These are phyloP conservation scores for Drosophila santomea DNA, from an alignment of 1,140 invertebrate genomes.

Conservation along the genomic window DNA sequence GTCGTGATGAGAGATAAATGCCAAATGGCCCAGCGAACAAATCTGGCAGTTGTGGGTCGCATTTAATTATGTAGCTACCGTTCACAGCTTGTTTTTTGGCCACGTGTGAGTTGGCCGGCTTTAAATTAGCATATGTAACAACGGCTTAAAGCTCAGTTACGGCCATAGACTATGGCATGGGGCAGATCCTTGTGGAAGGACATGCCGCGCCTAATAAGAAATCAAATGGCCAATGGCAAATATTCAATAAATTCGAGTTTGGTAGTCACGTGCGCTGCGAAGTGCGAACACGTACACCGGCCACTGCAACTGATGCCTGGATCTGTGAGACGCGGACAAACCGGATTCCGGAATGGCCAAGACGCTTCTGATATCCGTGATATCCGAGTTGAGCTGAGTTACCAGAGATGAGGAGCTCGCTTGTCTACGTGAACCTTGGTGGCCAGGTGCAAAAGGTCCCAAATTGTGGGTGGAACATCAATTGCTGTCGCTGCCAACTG, in stretches of 20 bases:
- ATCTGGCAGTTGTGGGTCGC: conserved; percentile 12
- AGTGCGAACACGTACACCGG: conserved; percentile 77
- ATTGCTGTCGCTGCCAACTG: conserved; percentile 74
- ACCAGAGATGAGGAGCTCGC: not conserved
- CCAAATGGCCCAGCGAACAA: conserved; percentile 24
- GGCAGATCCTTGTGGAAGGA: not conserved
- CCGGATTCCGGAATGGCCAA: conserved; percentile 7
- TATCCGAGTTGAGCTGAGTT: not conserved
- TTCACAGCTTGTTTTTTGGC: conserved; percentile 4
- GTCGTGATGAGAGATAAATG: conserved; percentile 22
- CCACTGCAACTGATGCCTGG: conserved; percentile 73
- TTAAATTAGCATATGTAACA: conserved; percentile 59
- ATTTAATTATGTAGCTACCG: conserved; percentile 66
- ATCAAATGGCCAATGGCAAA: conserved; percentile 83
- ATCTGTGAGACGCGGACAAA: conserved; percentile 5
- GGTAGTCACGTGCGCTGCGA: conserved; percentile 73
- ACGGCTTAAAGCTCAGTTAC: not conserved
- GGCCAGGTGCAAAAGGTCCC: conserved; percentile 75
- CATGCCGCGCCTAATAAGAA: conserved; percentile 70
- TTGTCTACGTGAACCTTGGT: conserved; percentile 39
- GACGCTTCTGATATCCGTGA: not conserved
- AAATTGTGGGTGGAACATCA: conserved; percentile 75
- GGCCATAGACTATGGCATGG: no score
- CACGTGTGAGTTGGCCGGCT: not conserved
- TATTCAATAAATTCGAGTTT: conserved; percentile 78